phyloP scores from a whole-genome alignment of 1,140 invertebrate species.

The Aricia agestis region DNA sequence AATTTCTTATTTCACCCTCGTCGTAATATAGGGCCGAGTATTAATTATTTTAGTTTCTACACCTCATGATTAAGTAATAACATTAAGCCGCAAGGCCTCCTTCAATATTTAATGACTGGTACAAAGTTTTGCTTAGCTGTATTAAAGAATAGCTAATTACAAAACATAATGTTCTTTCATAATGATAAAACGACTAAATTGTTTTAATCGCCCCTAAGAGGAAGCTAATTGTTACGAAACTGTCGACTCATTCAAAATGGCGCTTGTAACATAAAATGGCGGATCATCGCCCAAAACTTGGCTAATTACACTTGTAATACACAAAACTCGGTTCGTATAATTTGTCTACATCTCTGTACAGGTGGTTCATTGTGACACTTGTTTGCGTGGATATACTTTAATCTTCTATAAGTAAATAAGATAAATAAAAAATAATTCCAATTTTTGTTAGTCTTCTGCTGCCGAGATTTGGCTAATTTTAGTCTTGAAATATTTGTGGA shows the following conservation, averaged over 20 bases:
- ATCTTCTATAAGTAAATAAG: too few relatives aligned
- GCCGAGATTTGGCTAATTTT: too few relatives aligned
- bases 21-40: background rate
- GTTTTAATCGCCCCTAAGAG: conserved; percentile 9
- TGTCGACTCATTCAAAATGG: conserved; percentile 4
- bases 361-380: background rate
- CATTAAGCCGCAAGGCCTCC: background rate
- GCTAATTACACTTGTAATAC: background rate
- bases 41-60: background rate
- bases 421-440: too few relatives aligned
- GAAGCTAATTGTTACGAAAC: conserved; percentile 3
- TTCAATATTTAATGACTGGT: conserved; percentile 1
- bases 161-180: conserved; percentile 1
- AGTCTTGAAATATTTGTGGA: too few relatives aligned
- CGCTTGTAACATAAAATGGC: conserved; percentile 5
- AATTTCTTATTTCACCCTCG: too few relatives aligned
- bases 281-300: background rate
- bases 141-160: conserved; percentile 3
- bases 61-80: background rate
- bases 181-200: background rate
- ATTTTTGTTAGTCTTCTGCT: too few relatives aligned
- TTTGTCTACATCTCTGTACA: background rate
- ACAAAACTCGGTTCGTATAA: background rate
- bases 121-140: background rate
- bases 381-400: background rate